Conservation (phyloP, 1,140 invertebrate genomes). For the Samia ricini region DNA sequence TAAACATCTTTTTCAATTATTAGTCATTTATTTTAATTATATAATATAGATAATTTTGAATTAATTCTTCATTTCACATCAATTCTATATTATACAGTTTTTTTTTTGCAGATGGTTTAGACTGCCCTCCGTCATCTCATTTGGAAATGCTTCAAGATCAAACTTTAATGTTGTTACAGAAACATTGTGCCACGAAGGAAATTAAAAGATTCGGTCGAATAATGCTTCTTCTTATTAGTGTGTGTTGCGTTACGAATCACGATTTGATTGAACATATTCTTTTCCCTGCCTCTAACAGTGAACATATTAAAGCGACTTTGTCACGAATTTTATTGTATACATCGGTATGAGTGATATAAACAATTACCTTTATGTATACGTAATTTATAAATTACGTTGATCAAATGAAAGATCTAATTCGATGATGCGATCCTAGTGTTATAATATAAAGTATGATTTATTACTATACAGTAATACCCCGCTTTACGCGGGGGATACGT, state of each 20-base stretch:
- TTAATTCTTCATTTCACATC: not conserved
- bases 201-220: constrained; percentile 84
- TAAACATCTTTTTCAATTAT: not conserved
- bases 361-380: no score
- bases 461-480: no score
- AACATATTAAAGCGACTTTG: constrained; percentile 41
- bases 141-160: constrained; percentile 88
- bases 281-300: constrained; percentile 35
- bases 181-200: constrained; percentile 78
- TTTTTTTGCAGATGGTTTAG: constrained; percentile 80
- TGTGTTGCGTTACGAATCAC: constrained; percentile 75
- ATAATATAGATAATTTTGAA: not conserved
- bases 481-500: no score
- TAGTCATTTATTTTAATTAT: no score
- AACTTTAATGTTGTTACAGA: constrained; percentile 85
- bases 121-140: constrained; percentile 80
- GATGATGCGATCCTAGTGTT: not conserved
- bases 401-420: not conserved
- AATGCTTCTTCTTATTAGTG: constrained; percentile 83
- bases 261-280: constrained; percentile 66
- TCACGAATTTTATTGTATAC: constrained; percentile 45
- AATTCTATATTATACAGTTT: not conserved
- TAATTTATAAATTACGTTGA: not conserved
- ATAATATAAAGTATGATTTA: not conserved
- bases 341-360: constrained; percentile 24